These are phyloP conservation scores for Poeciliopsis prolifica DNA, from an alignment of 2,113 vertebrate species.

Conservation along the genomic window DNA sequence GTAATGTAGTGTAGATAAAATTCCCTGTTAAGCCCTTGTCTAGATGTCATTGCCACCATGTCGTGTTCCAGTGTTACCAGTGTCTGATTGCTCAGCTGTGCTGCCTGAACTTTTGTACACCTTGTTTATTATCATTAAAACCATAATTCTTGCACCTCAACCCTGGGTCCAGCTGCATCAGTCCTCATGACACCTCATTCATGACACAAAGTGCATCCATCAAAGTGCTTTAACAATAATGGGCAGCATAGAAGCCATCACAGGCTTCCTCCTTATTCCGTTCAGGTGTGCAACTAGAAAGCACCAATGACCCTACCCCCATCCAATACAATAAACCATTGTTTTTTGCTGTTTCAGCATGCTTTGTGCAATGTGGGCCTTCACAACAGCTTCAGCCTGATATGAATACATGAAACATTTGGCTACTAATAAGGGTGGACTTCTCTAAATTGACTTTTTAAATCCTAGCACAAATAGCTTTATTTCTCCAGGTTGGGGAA, in stretches of 20 bases:
- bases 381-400: not conserved
- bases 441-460: not conserved
- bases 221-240: conserved; percentile 14
- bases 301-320: not conserved
- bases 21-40: too few species aligned
- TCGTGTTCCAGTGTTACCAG: too few species aligned
- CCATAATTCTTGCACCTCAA: too few species aligned
- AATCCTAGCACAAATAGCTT: conserved; percentile 12
- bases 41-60: too few species aligned
- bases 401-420: not conserved
- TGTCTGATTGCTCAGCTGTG: too few species aligned
- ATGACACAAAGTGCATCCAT: conserved; percentile 16
- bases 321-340: conserved; percentile 25
- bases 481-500: conserved; percentile 22
- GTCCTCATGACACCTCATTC: too few species aligned
- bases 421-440: not conserved
- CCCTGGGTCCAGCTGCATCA: too few species aligned
- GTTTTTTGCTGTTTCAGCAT: conserved; percentile 17
- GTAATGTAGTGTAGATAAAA: too few species aligned
- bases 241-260: not conserved
- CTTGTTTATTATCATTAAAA: too few species aligned
- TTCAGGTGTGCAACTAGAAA: conserved; percentile 18
- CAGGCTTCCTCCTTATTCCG: conserved; percentile 27
- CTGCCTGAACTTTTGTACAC: too few species aligned
- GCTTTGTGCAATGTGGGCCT: conserved; percentile 3